Evolutionary conservation across 2,888 invertebrate species (phyloP), one percentile per base, ranked within the genome.

Genomic region (Drosophila falleni): DNA sequence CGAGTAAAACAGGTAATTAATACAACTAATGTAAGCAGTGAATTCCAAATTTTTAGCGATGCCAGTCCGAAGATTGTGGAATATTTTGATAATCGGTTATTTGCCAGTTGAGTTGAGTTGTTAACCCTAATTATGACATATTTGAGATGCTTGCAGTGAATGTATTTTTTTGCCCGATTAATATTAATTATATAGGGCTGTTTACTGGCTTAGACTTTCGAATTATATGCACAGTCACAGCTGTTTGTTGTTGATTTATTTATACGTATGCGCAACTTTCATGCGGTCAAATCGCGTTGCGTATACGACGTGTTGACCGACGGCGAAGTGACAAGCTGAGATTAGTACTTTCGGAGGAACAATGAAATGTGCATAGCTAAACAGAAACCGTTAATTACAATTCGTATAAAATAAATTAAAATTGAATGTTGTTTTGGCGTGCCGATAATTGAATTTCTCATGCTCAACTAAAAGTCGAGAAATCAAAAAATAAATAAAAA

Each of bases 351-450:
- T 69, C 33, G 70, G 71, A 61, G 62, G 35, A 70, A 67, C 74
- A 84, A 87, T 84, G 83, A 87, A 77, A 78, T 74, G 77, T 72
- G 53, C 70, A 71, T 74, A 74, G 64, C 60, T 71, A 71, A 50
- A 46, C 51, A 55, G 47, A 55, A 65, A 72, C 35, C 41, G 64
- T 56, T 74, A 77, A 80, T 80, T 65, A 74, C 67, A 55, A 51
- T 77, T 78, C 61, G 63, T 60, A 65, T 53, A 68, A 66, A 74
- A 50, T 65, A 71, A 70, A 78, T 71, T 71, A 44, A 66, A 68
- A 56, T 69, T 65, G 58, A 65, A 71, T 63, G 65, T 33, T 58
- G 15, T 15, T 53, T 23, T 82, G 61, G 67, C 84, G 79, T 83
- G 81, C 58, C 41, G 71, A 47, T 84, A 84, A 84, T 84, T 87